A percentile compares a stretch with the other conserved stretches of the same genome.
phyloP scores from a whole-genome alignment of 1,140 invertebrate genomes.

The Tetragnatha versicolor region DNA sequence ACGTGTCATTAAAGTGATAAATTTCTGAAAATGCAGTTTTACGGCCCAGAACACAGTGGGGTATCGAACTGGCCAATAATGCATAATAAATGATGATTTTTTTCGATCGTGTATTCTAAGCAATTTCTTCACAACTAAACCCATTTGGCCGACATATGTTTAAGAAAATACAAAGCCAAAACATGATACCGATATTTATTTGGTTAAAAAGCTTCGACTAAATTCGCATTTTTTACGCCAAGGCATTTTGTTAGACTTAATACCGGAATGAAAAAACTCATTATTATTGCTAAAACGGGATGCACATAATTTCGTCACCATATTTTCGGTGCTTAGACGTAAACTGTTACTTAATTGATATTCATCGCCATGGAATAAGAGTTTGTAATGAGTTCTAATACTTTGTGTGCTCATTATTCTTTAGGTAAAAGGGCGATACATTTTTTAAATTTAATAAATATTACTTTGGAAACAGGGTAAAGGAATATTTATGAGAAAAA shows the following conservation, averaged over 20 bases:
- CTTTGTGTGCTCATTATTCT: no score
- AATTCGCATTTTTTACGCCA: not conserved
- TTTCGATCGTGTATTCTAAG: conserved; percentile 16
- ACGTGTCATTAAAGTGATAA: conserved; percentile 53
- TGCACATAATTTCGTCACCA: no score
- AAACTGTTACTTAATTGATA: no score
- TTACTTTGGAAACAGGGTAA: no score
- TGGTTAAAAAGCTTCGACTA: not conserved
- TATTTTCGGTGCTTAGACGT: no score
- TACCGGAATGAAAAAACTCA: not conserved
- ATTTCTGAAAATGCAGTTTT: conserved; percentile 49
- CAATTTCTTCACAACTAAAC: conserved; percentile 28
- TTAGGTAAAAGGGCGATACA: no score
- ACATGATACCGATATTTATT: not conserved
- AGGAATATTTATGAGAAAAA: no score
- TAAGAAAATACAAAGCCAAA: conserved; percentile 22
- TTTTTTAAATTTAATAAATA: no score
- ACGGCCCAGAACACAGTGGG: conserved; percentile 1
- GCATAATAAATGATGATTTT: conserved; percentile 47
- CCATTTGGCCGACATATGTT: conserved; percentile 36
- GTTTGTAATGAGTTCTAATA: no score
- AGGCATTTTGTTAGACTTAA: not conserved
- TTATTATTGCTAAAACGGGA: no score
- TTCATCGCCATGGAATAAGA: no score
- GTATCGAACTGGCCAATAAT: conserved; percentile 33